phyloP scores from a whole-genome alignment of 2,797 vertebrate genomes.

The Hyperoplus lanceolatus region DNA sequence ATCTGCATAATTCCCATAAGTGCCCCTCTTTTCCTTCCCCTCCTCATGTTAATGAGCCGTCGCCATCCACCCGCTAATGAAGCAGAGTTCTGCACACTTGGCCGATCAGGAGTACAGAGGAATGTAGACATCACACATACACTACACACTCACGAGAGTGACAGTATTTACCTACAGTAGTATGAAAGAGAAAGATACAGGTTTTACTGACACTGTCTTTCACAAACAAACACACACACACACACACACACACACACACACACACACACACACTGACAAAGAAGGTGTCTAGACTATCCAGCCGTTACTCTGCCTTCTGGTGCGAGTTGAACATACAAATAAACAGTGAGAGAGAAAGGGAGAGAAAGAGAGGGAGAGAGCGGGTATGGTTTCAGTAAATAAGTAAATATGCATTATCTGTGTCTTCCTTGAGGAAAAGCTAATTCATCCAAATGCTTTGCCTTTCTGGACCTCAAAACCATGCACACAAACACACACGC shows the following conservation, averaged over 20 bases:
- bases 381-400: conserved; percentile 46
- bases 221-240: not conserved
- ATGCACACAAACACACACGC: conserved; percentile 16
- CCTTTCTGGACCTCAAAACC: conserved; percentile 5
- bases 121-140: conserved; percentile 48
- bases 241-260: conserved; percentile 9
- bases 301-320: conserved; percentile 63
- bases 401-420: conserved; percentile 77
- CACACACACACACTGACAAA: conserved; percentile 44
- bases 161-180: no score
- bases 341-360: conserved; percentile 49
- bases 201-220: no score
- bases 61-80: conserved; percentile 66
- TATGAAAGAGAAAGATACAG: no score
- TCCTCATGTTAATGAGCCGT: conserved; percentile 72
- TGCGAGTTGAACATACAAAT: conserved; percentile 77
- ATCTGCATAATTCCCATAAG: conserved; percentile 65
- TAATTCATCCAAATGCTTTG: conserved; percentile 67
- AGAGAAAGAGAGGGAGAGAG: conserved; percentile 12
- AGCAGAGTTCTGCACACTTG: conserved; percentile 76
- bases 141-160: conserved; percentile 7
- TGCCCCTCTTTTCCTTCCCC: conserved; percentile 26
- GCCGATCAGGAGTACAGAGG: conserved; percentile 65
- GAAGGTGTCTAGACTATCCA: conserved; percentile 69
- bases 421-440: conserved; percentile 75